Conservation (phyloP, 1,140 invertebrate species). For the Drosophila sulfurigaster region DNA sequence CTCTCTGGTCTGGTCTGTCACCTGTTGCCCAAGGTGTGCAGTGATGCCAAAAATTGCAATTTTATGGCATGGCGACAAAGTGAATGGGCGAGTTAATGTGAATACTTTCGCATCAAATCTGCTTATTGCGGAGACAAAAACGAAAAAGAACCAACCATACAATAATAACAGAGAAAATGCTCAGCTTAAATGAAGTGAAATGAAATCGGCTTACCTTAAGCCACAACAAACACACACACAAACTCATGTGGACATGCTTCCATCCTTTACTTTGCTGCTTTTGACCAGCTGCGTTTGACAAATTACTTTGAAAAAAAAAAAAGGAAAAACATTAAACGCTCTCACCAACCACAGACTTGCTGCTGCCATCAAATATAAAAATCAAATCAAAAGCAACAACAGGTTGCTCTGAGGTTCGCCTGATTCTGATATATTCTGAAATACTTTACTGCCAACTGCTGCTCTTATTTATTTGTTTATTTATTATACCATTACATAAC, state of each 20-base stretch:
- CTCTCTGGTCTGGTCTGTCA: neutral
- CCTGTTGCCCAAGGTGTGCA: constrained; percentile 15
- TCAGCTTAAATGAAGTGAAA: constrained; percentile 63
- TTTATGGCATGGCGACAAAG: constrained; percentile 32
- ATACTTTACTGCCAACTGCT: constrained; percentile 16
- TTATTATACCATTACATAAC: neutral
- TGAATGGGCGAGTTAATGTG: constrained; percentile 14
- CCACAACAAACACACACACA: constrained; percentile 17
- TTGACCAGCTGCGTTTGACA: constrained; percentile 12
- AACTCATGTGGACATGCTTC: neutral
- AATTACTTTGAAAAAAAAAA: constrained; percentile 58
- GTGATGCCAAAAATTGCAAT: constrained; percentile 32
- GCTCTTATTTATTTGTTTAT: constrained; percentile 21
- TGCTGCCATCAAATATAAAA: constrained; percentile 2
- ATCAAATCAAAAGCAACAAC: constrained; percentile 57
- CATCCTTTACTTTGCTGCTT: constrained; percentile 1
- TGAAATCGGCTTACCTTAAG: constrained; percentile 63
- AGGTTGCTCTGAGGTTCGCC: constrained; percentile 38
- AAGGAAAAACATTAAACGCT: constrained; percentile 20
- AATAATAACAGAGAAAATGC: constrained; percentile 9
- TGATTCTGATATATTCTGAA: neutral
- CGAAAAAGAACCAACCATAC: constrained; percentile 4
- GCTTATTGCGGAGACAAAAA: constrained; percentile 24
- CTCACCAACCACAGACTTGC: neutral
- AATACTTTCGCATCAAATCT: constrained; percentile 31